Conservation (phyloP, 2,113 vertebrate species). For the Microtus richardsoni region DNA sequence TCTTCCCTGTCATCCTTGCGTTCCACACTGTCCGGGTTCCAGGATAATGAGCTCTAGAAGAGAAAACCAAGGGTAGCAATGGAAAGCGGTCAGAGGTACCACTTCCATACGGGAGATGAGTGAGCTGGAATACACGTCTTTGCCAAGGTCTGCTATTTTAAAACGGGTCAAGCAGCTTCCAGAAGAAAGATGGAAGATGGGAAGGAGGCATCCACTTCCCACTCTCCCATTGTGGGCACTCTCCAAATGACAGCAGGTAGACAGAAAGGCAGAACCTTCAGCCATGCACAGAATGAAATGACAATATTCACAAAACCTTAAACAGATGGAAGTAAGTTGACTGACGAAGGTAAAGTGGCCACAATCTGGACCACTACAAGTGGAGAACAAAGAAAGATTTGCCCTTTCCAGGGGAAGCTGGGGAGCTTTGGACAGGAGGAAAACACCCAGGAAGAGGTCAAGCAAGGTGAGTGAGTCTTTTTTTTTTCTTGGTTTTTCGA, state of each 20-base stretch:
- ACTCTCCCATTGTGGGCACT: neutral
- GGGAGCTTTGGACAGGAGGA: neutral
- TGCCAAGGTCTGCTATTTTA: neutral
- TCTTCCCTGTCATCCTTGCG: conserved; percentile 91
- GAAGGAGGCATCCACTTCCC: neutral
- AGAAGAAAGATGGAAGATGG: neutral
- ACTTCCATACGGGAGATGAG: neutral
- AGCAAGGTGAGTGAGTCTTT: neutral
- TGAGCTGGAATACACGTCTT: neutral
- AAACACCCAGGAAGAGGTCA: neutral
- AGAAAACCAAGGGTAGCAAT: neutral
- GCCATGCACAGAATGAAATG: neutral
- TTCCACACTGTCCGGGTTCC: conserved; percentile 89
- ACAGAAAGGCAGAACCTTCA: neutral
- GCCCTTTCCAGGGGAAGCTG: neutral
- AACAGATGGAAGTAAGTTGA: neutral
- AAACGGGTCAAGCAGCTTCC: neutral
- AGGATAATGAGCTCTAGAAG: conserved; percentile 95
- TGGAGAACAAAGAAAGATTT: neutral
- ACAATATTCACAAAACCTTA: neutral
- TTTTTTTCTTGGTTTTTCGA: no score
- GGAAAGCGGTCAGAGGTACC: neutral
- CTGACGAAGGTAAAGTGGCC: neutral
- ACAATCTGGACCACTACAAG: neutral
- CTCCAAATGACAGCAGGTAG: neutral